A percentile compares a stretch with the other conserved stretches of the same genome.
Conservation (phyloP, 2,113 vertebrate genomes). For the Pygoscelis adeliae region DNA sequence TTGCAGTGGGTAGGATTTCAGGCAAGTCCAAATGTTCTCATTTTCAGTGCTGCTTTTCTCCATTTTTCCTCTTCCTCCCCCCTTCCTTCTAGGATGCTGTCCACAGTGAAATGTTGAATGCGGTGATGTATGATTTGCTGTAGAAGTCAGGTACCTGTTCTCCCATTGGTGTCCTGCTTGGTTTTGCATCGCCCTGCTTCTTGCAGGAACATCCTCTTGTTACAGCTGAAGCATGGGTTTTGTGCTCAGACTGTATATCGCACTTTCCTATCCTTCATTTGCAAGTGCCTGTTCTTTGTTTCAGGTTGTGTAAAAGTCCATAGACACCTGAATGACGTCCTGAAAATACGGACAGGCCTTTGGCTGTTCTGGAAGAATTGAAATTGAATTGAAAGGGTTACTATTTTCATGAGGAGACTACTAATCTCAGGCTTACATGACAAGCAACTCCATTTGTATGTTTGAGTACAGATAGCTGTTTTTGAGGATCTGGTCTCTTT, state of each 20-base stretch:
- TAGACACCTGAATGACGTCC: background rate
- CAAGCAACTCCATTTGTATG: background rate
- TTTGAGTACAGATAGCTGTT: background rate
- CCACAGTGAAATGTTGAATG: background rate
- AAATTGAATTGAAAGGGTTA: background rate
- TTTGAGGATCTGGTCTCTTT: background rate
- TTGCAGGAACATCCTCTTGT: background rate
- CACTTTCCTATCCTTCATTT: background rate
- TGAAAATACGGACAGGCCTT: background rate
- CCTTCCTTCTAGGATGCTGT: background rate
- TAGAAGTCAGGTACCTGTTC: background rate
- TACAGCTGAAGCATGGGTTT: background rate
- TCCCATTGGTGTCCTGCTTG: fast-evolving
- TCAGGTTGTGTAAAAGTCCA: background rate
- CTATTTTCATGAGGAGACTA: background rate
- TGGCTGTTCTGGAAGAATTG: background rate
- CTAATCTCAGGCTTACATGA: background rate
- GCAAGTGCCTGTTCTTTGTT: background rate
- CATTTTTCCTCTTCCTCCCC: fast-evolving
- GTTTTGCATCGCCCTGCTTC: background rate
- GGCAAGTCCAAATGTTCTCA: background rate
- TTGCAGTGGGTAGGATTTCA: background rate
- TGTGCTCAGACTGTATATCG: background rate
- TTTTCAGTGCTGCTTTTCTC: background rate
- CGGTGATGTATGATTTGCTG: background rate